Evolutionary conservation across 1,140 invertebrate species (phyloP), one percentile per base, ranked within the genome.

Genomic region (Lordiphosa mommai): DNA sequence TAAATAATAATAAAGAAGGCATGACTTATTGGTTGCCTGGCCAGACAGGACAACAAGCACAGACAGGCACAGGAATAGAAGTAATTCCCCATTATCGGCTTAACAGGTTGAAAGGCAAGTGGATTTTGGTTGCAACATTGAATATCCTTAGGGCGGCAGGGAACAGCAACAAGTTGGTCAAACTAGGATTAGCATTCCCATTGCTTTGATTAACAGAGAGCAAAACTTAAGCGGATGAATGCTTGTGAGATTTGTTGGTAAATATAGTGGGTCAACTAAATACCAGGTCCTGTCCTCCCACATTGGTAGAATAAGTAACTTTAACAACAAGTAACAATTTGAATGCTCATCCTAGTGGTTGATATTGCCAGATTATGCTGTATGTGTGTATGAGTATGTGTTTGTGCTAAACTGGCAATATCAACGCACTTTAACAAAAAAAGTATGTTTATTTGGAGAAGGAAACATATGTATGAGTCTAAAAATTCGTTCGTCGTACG

Each of bases 1-100:
- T 53, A 57, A 59, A 80, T 73, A 73, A 80, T 69, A 79, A 72
- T 80, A 79, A 80, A 65, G 73, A 66, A 70, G 56, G 43, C 65
- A 70, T 72, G 68, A 77, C 73, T 77, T 77, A 79, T 63, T 59
- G 73, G 61, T 41, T 59, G 27, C 29, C 12, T 34, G 23, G 30
- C 12, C 12, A 41, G 5, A 32, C 32, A 32, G 27, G 32, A 60
- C 23, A 27, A 40, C 14, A 53, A 23, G 14, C 27, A 36, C 43
- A 36, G 32, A 17, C 34, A 47, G 40, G n/a, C 23, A 20, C 10
- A 33, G 37, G 7, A 57, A 13, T 38, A 12, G 13, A 34, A 10
- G 13, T 61, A 69, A 73, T 79, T 60, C 51, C 51, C 55, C 66
- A 69, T 79, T 73, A 73, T 73, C 59, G 48, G 68, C 74, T 73